These are phyloP conservation scores for Varroa destructor DNA, from an alignment of 1,140 invertebrate species.

Conservation along the genomic window DNA sequence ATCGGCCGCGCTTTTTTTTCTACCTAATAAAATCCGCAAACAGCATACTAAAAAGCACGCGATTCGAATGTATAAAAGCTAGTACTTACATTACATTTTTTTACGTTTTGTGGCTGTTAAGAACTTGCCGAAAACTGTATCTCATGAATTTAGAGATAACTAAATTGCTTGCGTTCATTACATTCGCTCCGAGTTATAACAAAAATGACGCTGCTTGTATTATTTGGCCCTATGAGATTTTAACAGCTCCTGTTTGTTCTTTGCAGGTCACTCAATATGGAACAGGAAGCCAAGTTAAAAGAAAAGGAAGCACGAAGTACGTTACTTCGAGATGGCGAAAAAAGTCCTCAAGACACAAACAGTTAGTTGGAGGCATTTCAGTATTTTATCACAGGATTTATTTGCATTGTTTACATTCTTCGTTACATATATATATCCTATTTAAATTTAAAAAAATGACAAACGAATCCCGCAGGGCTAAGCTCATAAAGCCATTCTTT, in stretches of 20 bases:
- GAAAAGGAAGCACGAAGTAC: slow-evolving; percentile 52
- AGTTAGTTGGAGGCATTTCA: slow-evolving; percentile 32
- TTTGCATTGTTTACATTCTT: slow-evolving; percentile 26
- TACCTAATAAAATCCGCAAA: too few species aligned
- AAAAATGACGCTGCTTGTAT: too few species aligned
- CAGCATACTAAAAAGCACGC: too few species aligned
- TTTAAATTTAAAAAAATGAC: background rate
- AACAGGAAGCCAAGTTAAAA: slow-evolving; percentile 73
- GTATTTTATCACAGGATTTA: slow-evolving; percentile 34
- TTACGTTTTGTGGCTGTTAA: too few species aligned
- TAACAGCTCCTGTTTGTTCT: slow-evolving; percentile 29
- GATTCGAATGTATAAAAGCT: too few species aligned
- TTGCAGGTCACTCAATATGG: slow-evolving; percentile 78
- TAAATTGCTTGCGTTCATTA: too few species aligned
- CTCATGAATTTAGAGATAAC: too few species aligned
- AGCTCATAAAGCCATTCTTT: too few species aligned
- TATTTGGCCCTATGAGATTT: background rate
- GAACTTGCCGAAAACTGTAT: too few species aligned
- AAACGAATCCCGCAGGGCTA: background rate
- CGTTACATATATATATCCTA: slow-evolving; percentile 48
- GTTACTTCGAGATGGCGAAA: slow-evolving; percentile 20
- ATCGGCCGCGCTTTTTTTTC: too few species aligned
- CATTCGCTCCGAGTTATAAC: too few species aligned
- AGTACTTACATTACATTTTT: too few species aligned
- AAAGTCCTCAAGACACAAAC: slow-evolving; percentile 29